Conservation (phyloP, 2,888 invertebrate genomes). For the Agrilus biguttatus region DNA sequence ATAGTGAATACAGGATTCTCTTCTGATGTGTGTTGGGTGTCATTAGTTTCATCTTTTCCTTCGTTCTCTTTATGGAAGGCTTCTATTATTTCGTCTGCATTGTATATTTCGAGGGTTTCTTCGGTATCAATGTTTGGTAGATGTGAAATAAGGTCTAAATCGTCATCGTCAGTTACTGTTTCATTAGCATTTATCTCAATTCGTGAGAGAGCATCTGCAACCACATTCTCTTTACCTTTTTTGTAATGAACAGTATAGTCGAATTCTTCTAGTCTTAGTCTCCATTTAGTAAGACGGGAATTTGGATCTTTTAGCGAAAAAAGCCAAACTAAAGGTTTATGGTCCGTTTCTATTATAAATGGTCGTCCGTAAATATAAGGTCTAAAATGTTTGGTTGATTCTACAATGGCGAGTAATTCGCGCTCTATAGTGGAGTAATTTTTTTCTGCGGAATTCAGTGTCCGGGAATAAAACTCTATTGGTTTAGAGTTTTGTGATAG, state of each 20-base stretch:
- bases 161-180: neutral
- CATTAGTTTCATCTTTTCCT: neutral
- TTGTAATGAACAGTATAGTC: neutral
- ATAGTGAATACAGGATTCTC: slow-evolving; percentile 2
- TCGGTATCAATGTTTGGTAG: slow-evolving; percentile 2
- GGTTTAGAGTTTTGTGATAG: slow-evolving; percentile 8
- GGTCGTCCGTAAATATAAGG: slow-evolving; percentile 1
- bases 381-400: slow-evolving; percentile 2
- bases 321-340: slow-evolving; percentile 4
- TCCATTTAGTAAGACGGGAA: slow-evolving; percentile 3
- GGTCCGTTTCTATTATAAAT: slow-evolving; percentile 1
- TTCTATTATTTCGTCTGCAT: neutral
- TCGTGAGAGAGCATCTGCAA: slow-evolving; percentile 3
- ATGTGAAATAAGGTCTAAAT: slow-evolving; percentile 2
- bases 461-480: slow-evolving; percentile 4
- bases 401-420: slow-evolving; percentile 2
- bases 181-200: neutral
- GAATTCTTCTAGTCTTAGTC: slow-evolving; percentile 4
- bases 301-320: slow-evolving; percentile 3
- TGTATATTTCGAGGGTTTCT: neutral
- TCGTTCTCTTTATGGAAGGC: neutral
- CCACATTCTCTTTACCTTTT: slow-evolving; percentile 4
- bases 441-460: slow-evolving; percentile 3
- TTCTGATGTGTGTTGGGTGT: slow-evolving; percentile 1
- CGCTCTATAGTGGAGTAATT: slow-evolving; percentile 3